Evolutionary conservation across 1,140 invertebrate genomes (phyloP).

Genomic region (Drosophila kohkoa): DNA sequence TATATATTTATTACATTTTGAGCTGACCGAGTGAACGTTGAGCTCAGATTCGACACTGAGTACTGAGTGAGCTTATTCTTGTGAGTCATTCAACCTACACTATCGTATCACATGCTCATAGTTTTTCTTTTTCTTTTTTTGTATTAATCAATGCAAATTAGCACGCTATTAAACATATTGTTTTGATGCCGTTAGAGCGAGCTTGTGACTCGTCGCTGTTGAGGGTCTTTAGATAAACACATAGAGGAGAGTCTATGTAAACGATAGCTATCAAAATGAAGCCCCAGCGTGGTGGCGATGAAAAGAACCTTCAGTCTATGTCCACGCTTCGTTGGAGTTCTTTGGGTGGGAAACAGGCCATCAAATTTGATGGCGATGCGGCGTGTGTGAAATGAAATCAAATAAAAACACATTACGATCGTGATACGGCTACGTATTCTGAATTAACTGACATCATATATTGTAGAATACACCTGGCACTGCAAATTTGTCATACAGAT

Average conservation of each 20-base stretch:
- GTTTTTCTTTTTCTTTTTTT: conserved; percentile 1
- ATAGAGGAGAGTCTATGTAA: conserved; percentile 39
- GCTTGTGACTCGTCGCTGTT: conserved; percentile 44
- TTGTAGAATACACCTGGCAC: conserved; percentile 13
- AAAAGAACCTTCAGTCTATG: conserved; percentile 57
- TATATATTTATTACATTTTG: conserved; percentile 4
- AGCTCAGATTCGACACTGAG: conserved; percentile 6
- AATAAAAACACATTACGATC: conserved; percentile 5
- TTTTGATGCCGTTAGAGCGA: conserved; percentile 42
- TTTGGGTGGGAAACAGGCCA: conserved; percentile 48
- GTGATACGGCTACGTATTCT: conserved; percentile 3
- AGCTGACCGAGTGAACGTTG: conserved; percentile 50
- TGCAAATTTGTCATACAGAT: conserved; percentile 57
- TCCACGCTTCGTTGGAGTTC: conserved; percentile 65
- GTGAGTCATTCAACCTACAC: conserved; percentile 56
- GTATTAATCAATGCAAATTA: conserved; percentile 67
- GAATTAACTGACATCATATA: conserved; percentile 32
- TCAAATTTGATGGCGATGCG: conserved; percentile 35
- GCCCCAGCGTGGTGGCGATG: conserved; percentile 17
- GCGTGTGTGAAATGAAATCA: conserved; percentile 30
- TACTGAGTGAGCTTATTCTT: neutral
- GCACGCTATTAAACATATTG: conserved; percentile 51
- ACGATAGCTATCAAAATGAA: conserved; percentile 37
- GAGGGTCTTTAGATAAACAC: conserved; percentile 21
- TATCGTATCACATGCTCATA: conserved; percentile 57